These are phyloP conservation scores for Apocheima hispidaria DNA, from an alignment of 2,888 invertebrate genomes.

Conservation along the genomic window DNA sequence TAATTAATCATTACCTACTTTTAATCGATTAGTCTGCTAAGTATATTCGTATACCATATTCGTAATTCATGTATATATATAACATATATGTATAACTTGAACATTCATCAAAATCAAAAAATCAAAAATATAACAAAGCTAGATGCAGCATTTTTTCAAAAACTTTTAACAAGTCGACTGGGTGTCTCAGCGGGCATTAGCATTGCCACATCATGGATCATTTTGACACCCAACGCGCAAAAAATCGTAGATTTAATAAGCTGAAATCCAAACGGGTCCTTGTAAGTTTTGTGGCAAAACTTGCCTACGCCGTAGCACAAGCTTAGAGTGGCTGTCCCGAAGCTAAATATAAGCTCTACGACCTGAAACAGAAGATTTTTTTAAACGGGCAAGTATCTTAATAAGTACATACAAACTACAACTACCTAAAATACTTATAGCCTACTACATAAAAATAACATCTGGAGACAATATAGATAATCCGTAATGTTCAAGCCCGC, in stretches of 20 bases:
- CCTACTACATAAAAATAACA: too few relatives aligned
- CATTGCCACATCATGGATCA: not conserved
- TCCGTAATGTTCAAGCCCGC: too few relatives aligned
- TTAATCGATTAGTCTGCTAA: too few relatives aligned
- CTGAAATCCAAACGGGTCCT: slow-evolving; percentile 2
- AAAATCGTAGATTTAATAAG: slow-evolving; percentile 8
- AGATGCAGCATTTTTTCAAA: not conserved
- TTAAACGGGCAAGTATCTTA: too few relatives aligned
- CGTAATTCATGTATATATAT: too few relatives aligned
- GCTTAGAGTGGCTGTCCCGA: slow-evolving; percentile 1
- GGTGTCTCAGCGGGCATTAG: not conserved
- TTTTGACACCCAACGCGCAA: not conserved
- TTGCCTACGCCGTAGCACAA: not conserved
- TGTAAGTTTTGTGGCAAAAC: slow-evolving; percentile 1
- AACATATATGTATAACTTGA: too few relatives aligned
- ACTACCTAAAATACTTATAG: too few relatives aligned
- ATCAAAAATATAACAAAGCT: not conserved
- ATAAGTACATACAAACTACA: too few relatives aligned
- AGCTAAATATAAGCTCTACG: not conserved
- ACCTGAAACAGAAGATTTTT: not conserved
- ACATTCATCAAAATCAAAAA: too few relatives aligned
- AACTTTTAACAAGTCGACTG: not conserved
- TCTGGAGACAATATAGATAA: too few relatives aligned
- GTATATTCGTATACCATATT: too few relatives aligned
- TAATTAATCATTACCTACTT: too few relatives aligned